Percentiles rank a stretch among this genome's conserved stretches.
Conservation (phyloP, 1,140 invertebrate species). For the Drosophila eugracilis region DNA sequence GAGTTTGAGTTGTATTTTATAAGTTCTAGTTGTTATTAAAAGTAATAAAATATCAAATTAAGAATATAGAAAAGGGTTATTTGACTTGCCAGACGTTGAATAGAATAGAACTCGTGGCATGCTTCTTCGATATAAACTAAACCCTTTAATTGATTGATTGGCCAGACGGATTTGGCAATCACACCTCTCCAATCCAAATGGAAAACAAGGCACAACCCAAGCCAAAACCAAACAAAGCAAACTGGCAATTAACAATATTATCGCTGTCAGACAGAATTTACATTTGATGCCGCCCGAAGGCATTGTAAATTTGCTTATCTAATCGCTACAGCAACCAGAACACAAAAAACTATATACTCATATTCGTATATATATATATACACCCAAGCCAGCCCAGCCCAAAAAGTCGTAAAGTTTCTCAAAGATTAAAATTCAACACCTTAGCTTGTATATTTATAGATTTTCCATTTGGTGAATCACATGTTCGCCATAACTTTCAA, state of each 20-base stretch:
- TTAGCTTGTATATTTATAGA: too few relatives aligned
- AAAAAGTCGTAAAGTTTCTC: slow-evolving; percentile 17
- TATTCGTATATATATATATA: slow-evolving; percentile 3
- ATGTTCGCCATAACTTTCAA: slow-evolving; percentile 8
- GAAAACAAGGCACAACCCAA: slow-evolving; percentile 17
- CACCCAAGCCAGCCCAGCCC: background rate
- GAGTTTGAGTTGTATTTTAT: background rate
- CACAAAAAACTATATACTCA: too few relatives aligned
- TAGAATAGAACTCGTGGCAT: slow-evolving; percentile 13
- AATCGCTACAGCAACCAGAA: slow-evolving; percentile 19
- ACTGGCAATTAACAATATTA: slow-evolving; percentile 45
- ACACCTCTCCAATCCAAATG: slow-evolving; percentile 20
- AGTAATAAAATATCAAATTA: background rate
- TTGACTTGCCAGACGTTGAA: background rate
- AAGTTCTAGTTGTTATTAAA: background rate
- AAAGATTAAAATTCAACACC: slow-evolving; percentile 17
- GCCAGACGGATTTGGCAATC: slow-evolving; percentile 29
- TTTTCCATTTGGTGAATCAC: slow-evolving; percentile 8
- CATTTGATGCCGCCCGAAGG: slow-evolving; percentile 39
- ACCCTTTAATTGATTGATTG: slow-evolving; percentile 47
- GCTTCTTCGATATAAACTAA: slow-evolving; percentile 15
- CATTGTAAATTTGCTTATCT: slow-evolving; percentile 45
- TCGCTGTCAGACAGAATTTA: slow-evolving; percentile 37
- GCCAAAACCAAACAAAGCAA: slow-evolving; percentile 21
- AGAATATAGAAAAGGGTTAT: too few relatives aligned